These are phyloP conservation scores for Camponotus fellah DNA, from an alignment of 2,888 invertebrate genomes.

Conservation along the genomic window DNA sequence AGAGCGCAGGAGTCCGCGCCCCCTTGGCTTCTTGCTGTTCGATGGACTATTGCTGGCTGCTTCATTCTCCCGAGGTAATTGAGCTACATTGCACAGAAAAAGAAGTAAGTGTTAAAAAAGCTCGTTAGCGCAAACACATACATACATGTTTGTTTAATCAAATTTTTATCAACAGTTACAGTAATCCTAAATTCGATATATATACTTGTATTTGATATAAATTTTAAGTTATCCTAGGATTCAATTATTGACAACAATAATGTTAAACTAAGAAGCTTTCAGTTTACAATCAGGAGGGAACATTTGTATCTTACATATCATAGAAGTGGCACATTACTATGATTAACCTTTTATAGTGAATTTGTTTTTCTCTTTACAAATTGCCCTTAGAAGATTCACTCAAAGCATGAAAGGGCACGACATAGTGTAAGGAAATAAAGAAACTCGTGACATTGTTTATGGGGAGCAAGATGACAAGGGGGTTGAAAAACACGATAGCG, in stretches of 20 bases:
- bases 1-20: conserved; percentile 94
- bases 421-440: neutral
- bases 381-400: neutral
- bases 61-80: conserved; percentile 88
- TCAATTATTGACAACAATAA: neutral
- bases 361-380: neutral
- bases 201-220: neutral
- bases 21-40: conserved; percentile 87
- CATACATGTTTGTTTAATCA: neutral
- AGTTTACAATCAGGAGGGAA: neutral
- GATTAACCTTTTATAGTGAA: conserved; percentile 31
- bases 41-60: conserved; percentile 87
- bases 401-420: conserved; percentile 23
- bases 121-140: neutral
- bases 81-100: conserved; percentile 82
- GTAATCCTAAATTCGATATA: neutral
- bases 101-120: neutral
- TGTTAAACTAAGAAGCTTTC: neutral
- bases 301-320: neutral
- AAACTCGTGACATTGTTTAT: neutral
- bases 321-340: neutral
- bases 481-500: neutral
- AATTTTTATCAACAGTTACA: neutral
- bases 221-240: neutral
- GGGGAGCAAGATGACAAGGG: neutral